These are phyloP conservation scores for Echeneis naucrates DNA, from an alignment of 2,797 vertebrate genomes.

Conservation along the genomic window DNA sequence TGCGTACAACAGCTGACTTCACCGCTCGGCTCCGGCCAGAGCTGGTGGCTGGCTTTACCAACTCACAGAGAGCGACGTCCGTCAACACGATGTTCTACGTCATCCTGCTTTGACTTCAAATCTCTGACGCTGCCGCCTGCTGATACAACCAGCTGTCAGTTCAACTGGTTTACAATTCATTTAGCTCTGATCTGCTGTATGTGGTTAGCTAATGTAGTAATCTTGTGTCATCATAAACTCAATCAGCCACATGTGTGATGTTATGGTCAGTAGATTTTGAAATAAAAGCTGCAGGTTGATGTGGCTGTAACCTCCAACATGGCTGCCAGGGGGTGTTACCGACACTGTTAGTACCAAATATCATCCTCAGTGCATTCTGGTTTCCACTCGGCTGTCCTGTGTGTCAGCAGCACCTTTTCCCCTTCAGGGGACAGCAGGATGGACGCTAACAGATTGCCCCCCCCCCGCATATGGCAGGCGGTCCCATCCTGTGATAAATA, in stretches of 20 bases:
- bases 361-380: not conserved
- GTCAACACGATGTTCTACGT: too few species aligned
- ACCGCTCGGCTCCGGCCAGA: too few species aligned
- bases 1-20: too few species aligned
- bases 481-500: constrained; percentile 63
- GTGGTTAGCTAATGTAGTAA: not conserved
- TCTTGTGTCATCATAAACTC: too few species aligned
- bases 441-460: constrained; percentile 59
- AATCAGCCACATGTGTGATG: not conserved
- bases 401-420: constrained; percentile 46
- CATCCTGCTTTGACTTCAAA: not conserved
- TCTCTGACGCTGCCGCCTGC: too few species aligned
- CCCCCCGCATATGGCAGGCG: constrained; percentile 47
- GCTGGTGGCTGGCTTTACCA: too few species aligned
- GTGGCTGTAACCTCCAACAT: not conserved
- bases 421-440: constrained; percentile 51
- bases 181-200: too few species aligned
- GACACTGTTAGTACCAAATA: not conserved
- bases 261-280: not conserved
- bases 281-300: not conserved
- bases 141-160: too few species aligned
- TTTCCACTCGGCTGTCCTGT: constrained; percentile 11
- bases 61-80: too few species aligned
- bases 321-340: not conserved
- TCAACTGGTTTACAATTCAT: not conserved